Base-by-base conservation (phyloP, 2,888 invertebrate species). In the Trichopria drosophilae region DNA sequence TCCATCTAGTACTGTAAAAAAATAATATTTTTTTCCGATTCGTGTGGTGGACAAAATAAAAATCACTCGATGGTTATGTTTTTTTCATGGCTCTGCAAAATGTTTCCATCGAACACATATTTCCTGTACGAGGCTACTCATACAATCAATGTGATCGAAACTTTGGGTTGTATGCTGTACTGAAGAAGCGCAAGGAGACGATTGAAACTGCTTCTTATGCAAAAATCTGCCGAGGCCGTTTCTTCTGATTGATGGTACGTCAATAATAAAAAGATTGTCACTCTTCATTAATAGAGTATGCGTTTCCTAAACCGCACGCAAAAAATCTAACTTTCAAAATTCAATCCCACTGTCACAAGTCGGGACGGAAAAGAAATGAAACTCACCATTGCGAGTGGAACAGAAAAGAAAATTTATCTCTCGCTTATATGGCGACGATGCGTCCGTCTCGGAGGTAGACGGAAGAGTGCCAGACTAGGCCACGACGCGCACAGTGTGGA, bases 11-110 rank as follows among this genome's bases (percentile, higher is more conserved):
- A 36, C 22, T 36, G 20, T 36, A 10, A 36, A 41, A 28, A 41
- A 23, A 41, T 29, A 10, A 28, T 41, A 16, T 41, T 41, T 26
- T 41, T 41, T 12, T 29, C 42, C 20, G 42, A 41, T 41, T 41
- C 42, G 6, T 41, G 42, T 28, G 42, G 42, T 4, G 42, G 42
- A 18, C 42, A 41, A 15, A 41, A 41, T 18, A 41, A 41, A 41
- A 41, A 41, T 20, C 28, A 41, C 12, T 18, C 10, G 3, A 31
- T 41, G 12, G 42, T 41, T 29, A 10, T 28, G n/a, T 41, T 41
- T 15, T 41, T 28, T 29, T 41, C 42, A 12, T 41, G 42, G 42
- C 42, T 41, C 18, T 16, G 29, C 18, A 18, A 29, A 28, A 41
- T 41, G 29, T 41, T 2, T 19, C 29, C 15, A 13, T 41, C 15